Conservation (phyloP, 2,888 invertebrate species). For the Andrena praecox region DNA sequence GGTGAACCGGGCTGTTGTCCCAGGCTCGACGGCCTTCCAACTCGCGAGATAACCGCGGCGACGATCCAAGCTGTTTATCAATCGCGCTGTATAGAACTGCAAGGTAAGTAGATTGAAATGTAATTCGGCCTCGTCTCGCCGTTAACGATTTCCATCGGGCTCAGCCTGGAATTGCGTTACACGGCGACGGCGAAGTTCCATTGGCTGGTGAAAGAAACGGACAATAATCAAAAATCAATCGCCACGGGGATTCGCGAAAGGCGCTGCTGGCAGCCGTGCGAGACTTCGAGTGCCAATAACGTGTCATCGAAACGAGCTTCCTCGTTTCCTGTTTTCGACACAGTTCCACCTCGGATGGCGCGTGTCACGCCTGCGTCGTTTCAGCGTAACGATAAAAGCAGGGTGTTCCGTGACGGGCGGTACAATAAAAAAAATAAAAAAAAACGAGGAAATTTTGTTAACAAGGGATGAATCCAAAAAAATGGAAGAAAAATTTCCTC, state of each 20-base stretch:
- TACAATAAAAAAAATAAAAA: not conserved
- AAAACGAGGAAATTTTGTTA: not conserved
- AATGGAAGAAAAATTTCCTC: not conserved
- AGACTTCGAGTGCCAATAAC: constrained; percentile 39
- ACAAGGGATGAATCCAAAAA: not conserved
- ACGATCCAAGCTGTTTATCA: constrained; percentile 43
- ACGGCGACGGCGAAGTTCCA: constrained; percentile 16
- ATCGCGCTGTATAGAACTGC: constrained; percentile 18
- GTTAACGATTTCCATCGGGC: constrained; percentile 57
- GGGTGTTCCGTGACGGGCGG: not conserved
- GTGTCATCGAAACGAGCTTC: constrained; percentile 41
- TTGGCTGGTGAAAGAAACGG: constrained; percentile 19
- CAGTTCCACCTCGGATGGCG: constrained; percentile 18
- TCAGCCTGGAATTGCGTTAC: constrained; percentile 54
- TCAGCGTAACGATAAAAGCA: constrained; percentile 5
- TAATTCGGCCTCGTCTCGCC: constrained; percentile 57
- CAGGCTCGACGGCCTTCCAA: not conserved
- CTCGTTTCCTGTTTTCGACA: constrained; percentile 53
- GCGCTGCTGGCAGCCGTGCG: not conserved
- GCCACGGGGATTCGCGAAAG: constrained; percentile 40
- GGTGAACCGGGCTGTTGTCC: not conserved
- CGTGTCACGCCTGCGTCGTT: constrained; percentile 29
- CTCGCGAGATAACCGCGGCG: constrained; percentile 21
- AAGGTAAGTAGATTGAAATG: constrained; percentile 55
- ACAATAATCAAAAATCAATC: constrained; percentile 67